Base-by-base conservation (phyloP, 1,140 invertebrate species). In the Steinernema feltiae region DNA sequence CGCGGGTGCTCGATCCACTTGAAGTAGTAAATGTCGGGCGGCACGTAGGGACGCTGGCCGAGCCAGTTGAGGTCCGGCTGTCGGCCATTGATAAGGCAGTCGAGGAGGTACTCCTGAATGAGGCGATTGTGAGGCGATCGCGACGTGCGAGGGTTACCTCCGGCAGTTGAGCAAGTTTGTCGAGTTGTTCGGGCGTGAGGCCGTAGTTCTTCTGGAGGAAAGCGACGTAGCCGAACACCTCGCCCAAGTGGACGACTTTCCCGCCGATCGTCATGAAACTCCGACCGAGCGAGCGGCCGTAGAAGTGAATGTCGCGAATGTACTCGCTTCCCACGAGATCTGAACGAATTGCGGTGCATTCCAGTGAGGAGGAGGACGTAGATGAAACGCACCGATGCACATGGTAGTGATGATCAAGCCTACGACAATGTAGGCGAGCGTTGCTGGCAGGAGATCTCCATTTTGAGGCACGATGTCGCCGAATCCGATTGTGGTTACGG, bases 151-250 rank as follows among this genome's bases (percentile, higher is more conserved):
- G 15, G 17, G n/a, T 24, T 53, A 82, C 81, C 77, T 85, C 83
- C 30, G 83, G 83, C 24, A 85, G 71, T 76, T 86, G 83, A 30
- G 83, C 82, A 31, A 85, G 73, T 71, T 85, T 81, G 21, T 87
- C 86, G 17, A 85, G 75, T 70, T 85, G 84, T 48, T 85, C 84
- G 29, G 84, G 82, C 30, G 84, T 86, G 21, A 86, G 71, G 30
- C 84, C 84, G 72, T 86, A 85, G 69, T 82, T 86, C 70, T 84
- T 86, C 74, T 85, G 84, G n/a, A 85, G 75, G 74, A 86, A 85
- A 17, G 84, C 84, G 32, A 85, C 85, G 76, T 85, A 85, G 46
- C 79, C 78, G 71, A 85, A 85, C 1, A 86, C 84, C 75, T 85
- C 84, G 32, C 84, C 82, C 7, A 85, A 75, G 71, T 85, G 84